phyloP scores from a whole-genome alignment of 2,113 vertebrate genomes.

The Dinomys branickii region DNA sequence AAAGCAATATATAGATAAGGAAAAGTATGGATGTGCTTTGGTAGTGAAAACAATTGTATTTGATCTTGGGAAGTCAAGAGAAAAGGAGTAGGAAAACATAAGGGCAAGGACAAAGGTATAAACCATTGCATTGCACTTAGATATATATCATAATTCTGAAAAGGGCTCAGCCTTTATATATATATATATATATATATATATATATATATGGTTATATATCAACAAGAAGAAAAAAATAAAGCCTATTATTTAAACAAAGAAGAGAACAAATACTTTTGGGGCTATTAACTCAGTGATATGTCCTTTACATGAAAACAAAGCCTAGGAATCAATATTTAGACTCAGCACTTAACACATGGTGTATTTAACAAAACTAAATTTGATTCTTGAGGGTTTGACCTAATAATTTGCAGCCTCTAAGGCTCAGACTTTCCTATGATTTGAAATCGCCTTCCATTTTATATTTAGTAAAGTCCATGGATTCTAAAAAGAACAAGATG shows the following conservation, averaged over 20 bases:
- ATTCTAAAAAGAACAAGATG: neutral
- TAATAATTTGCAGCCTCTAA: neutral
- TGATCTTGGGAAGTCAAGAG: neutral
- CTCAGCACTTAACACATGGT: neutral
- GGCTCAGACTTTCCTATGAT: neutral
- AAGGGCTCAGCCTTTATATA: neutral
- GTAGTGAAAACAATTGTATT: neutral
- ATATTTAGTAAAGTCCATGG: neutral
- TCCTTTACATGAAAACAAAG: neutral
- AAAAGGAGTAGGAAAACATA: neutral
- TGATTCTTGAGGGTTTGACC: neutral
- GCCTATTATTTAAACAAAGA: neutral
- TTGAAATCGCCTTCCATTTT: conserved; percentile 37
- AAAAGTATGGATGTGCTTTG: neutral
- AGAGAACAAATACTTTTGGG: neutral
- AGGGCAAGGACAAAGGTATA: neutral
- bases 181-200: no score
- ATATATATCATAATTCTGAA: neutral
- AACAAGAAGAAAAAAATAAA: neutral
- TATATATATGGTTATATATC: no score
- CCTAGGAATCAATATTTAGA: neutral
- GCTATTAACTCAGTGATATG: neutral
- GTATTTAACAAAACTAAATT: conserved; percentile 1
- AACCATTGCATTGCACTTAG: neutral
- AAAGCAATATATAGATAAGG: neutral